Base-by-base conservation (phyloP, 1,140 invertebrate genomes). In the Meloidogyne exigua region DNA sequence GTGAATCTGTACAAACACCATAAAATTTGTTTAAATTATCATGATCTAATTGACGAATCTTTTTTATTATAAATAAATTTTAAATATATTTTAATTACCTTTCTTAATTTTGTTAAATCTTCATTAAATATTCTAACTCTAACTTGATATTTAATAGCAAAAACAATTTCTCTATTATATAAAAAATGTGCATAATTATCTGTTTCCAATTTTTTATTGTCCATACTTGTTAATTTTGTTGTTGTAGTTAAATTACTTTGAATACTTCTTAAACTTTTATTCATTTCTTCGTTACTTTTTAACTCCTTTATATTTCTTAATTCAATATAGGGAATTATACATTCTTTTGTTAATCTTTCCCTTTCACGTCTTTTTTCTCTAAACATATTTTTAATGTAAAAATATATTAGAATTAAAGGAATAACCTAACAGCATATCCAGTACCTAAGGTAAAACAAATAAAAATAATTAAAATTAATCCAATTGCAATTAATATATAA, bases 21-120 rank as follows among this genome's bases (percentile, higher is more conserved):
- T 95, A 91, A 84, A 95, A 94, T 25, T 92, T 91, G 0, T 85
- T 84, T 11, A 84, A 69, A 76, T 85, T 85, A 62, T 85, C 84
- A 63, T 85, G 77, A 49, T 87, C 86, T 65, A 87, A 78, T 32
- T 76, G 72, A 7, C 83, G 75, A 21, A 85, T 64, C 39, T n/a
- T 32, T 32, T 23, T 21, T 68, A 32, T 25, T 39, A 23, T 7
- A 9, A 15, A 72, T 42, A 36, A 9, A 23, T 32, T 39, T 21
- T 69, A 28, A 36, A 39, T 36, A 18, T 36, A 21, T 69, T 7
- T 28, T 69, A 13, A 36, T 39, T 70, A 42, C 66, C 68, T 63
- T 72, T 80, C 75, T 63, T 10, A 82, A n/a, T 15, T n/a, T 10
- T 36, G 7, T 23, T 21, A 77, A 49, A 76, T 82, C 75, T 4